Conservation (phyloP, 2,797 vertebrate species). For the Notolepis coatsorum region DNA sequence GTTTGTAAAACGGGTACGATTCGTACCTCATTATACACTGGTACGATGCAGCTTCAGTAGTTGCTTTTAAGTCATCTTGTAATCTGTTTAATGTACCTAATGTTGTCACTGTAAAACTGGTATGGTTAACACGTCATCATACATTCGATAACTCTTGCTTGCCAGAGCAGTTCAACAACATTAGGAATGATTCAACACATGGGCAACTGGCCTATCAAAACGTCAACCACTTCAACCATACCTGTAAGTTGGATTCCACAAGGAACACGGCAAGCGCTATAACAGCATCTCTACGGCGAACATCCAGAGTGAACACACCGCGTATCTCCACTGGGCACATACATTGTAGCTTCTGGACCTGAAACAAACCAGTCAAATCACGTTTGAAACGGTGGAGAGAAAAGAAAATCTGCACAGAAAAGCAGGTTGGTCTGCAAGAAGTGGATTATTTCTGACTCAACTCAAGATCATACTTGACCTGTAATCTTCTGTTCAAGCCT, state of each 20-base stretch:
- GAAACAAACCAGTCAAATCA: slow-evolving; percentile 24
- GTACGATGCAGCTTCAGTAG: background rate
- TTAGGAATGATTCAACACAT: background rate
- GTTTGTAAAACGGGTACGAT: no score
- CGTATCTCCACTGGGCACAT: slow-evolving; percentile 96
- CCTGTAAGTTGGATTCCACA: slow-evolving; percentile 95
- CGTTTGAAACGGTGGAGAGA: background rate
- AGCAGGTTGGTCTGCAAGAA: background rate
- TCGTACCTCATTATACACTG: no score
- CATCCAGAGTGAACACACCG: slow-evolving; percentile 92
- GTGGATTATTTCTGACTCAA: background rate
- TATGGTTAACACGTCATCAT: no score
- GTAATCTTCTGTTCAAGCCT: background rate
- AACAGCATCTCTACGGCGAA: slow-evolving; percentile 94
- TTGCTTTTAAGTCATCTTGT: background rate
- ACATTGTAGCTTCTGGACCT: slow-evolving; percentile 96
- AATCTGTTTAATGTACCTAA: no score
- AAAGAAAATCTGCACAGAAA: background rate
- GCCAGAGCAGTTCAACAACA: background rate
- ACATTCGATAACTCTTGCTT: no score
- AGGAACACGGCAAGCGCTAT: slow-evolving; percentile 95
- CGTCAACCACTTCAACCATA: slow-evolving; percentile 48
- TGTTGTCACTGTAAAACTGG: no score
- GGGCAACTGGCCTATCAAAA: background rate
- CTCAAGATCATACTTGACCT: background rate